Conservation (phyloP, 92 coral and sea anemone genomes). For the Phymanthus crucifer region DNA sequence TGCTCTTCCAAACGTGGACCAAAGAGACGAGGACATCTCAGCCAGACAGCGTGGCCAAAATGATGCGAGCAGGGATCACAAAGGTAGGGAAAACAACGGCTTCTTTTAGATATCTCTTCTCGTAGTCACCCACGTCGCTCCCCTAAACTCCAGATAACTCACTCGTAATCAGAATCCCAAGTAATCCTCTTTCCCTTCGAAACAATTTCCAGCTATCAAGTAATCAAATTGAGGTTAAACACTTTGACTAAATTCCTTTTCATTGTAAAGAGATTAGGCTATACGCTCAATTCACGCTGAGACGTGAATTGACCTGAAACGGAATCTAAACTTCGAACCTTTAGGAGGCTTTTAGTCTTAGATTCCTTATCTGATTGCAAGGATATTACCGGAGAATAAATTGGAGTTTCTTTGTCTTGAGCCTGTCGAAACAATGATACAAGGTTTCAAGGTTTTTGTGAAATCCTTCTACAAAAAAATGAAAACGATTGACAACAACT, state of each 20-base stretch:
- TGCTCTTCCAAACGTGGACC: neutral
- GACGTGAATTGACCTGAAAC: neutral
- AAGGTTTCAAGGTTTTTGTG: no score
- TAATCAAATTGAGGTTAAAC: conserved; percentile 1
- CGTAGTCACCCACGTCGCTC: neutral
- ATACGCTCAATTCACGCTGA: neutral
- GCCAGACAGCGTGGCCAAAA: neutral
- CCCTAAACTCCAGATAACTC: neutral
- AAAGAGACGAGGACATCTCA: neutral
- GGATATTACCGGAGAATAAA: neutral
- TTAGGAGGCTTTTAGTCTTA: neutral
- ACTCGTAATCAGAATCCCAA: neutral
- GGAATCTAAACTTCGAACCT: neutral
- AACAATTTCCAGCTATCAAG: neutral
- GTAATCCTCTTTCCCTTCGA: neutral
- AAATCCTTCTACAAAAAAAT: no score
- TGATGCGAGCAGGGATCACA: neutral
- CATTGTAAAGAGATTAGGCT: neutral
- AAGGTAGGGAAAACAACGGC: neutral
- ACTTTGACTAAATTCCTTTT: neutral
- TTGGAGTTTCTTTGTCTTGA: neutral
- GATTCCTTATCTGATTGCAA: neutral
- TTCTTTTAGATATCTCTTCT: neutral
- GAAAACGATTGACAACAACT: no score
- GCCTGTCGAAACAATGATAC: no score